phyloP scores from a whole-genome alignment of 2,113 vertebrate genomes.

The Hymenochirus boettgeri region DNA sequence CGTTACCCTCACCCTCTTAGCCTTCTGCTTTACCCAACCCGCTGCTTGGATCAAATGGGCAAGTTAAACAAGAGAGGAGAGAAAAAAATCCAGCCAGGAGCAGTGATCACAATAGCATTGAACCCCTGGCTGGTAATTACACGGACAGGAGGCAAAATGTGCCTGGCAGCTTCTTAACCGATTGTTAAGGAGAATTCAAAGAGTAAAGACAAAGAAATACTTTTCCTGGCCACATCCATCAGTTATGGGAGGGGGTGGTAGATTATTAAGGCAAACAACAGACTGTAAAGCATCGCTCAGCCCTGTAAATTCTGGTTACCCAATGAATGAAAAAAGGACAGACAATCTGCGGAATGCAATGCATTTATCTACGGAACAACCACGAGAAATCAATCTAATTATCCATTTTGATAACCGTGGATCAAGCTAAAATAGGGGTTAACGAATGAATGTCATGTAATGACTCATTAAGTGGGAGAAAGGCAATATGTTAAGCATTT shows the following conservation, averaged over 20 bases:
- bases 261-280: not conserved
- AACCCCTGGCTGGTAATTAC: slow-evolving; percentile 46
- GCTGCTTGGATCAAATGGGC: slow-evolving; percentile 22
- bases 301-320: too few relatives aligned
- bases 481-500: slow-evolving; percentile 7
- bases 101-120: slow-evolving; percentile 38
- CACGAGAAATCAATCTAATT: too few relatives aligned
- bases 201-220: slow-evolving; percentile 16
- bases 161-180: slow-evolving; percentile 34
- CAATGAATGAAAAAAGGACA: too few relatives aligned
- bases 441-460: too few relatives aligned
- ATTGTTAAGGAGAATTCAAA: slow-evolving; percentile 19
- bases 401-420: too few relatives aligned
- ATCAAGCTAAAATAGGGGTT: too few relatives aligned
- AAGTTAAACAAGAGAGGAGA: slow-evolving; percentile 10
- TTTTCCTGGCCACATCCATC: not conserved
- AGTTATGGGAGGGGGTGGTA: slow-evolving; percentile 6
- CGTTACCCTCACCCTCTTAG: slow-evolving; percentile 14
- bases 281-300: too few relatives aligned
- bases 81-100: slow-evolving; percentile 21
- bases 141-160: slow-evolving; percentile 48
- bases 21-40: slow-evolving; percentile 3
- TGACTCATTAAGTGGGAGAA: too few relatives aligned
- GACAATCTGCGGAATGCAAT: too few relatives aligned
- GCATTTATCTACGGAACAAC: too few relatives aligned